Evolutionary conservation across 2,888 invertebrate genomes (phyloP), one percentile per base, ranked within the genome.

Genomic region (Hofmannophila pseudospretella): DNA sequence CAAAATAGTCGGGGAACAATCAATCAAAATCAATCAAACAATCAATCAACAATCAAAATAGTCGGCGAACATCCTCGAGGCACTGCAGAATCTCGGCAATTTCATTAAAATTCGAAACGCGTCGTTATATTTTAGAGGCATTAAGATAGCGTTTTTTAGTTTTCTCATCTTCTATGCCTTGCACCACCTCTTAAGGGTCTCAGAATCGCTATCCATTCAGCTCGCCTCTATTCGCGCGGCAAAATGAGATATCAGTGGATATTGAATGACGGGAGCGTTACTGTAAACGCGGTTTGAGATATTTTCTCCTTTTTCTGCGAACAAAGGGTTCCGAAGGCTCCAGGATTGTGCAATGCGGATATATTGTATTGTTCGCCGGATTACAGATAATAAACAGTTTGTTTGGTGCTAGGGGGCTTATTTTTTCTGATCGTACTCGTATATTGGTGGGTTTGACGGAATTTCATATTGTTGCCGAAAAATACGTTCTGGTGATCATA

Each of bases 181-280:
- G 47, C 32, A 49, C 65, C 69, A 49, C 22, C 28, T 34, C 45
- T 43, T 33, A 51, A 57, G 59, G 63, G 67, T 57, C 56, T 53
- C 51, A 47, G 59, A 62, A 73, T 65, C 67, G 67, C 53, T 68
- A 70, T 63, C 72, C 67, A 67, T 72, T 71, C 68, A 62, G 62
- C 67, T 65, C 64, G 56, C 54, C 58, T 67, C 64, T 62, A 69
- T 68, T 73, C 74, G 70, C 67, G 72, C 71, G 74, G 72, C 67
- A 77, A 82, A 84, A 81, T 79, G 73, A 77, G 81, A 82, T 82
- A 84, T 82, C 82, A 79, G 70, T 73, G 65, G 77, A 70, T 82
- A 82, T 82, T 79, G 81, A 82, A 82, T 78, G 80, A 74, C 75
- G 70, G 55, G 47, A 59, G 62, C 65, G 64, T 64, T 52, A 63